Base-by-base conservation (phyloP, 2,888 invertebrate genomes). In the Mesorhabditis sp. region DNA sequence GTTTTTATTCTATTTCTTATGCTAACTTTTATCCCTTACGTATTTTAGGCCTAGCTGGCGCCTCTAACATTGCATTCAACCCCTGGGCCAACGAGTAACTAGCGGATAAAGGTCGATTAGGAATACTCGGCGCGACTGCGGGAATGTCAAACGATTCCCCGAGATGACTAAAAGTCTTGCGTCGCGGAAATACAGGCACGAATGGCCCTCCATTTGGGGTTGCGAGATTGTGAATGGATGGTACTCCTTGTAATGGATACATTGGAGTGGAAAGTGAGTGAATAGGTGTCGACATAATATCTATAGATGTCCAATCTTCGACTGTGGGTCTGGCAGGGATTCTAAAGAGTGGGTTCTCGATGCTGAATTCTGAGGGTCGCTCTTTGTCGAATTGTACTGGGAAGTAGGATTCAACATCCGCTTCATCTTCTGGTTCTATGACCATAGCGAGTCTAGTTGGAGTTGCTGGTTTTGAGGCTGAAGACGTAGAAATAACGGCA, bases 11-110 rank as follows among this genome's bases (percentile, higher is more conserved):
- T 50, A 50, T 50, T 50, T 50, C n/a, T 13, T 13, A 50, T 13
- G 58, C 58, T 50, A 50, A 13, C 58, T 50, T n/a, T 50, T 50
- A 50, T 50, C n/a, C 58, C 58, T 50, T n/a, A 50, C 58, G 7
- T 50, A 13, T 50, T 50, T 50, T 50, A 13, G n/a, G 58, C n/a
- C n/a, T 50, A 13, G 7, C 58, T 50, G 7, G 7, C 7, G 58
- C 58, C 7, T 13, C n/a, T n/a, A n/a, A 13, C 7, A 50, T n/a
- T 50, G 7, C n/a, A 50, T 50, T 10, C 58, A 50, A 50, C 7
- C n/a, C 58, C 7, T 50, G 58, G n/a, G 10, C n/a, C 10, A 50
- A n/a, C 7, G 58, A 50, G n/a, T 13, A n/a, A n/a, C 58, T 50
- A 13, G 58, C 7, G 7, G 58, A 50, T 13, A 50, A n/a, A 50